Base-by-base conservation (phyloP, 2,113 vertebrate genomes). In the Malurus elegans region DNA sequence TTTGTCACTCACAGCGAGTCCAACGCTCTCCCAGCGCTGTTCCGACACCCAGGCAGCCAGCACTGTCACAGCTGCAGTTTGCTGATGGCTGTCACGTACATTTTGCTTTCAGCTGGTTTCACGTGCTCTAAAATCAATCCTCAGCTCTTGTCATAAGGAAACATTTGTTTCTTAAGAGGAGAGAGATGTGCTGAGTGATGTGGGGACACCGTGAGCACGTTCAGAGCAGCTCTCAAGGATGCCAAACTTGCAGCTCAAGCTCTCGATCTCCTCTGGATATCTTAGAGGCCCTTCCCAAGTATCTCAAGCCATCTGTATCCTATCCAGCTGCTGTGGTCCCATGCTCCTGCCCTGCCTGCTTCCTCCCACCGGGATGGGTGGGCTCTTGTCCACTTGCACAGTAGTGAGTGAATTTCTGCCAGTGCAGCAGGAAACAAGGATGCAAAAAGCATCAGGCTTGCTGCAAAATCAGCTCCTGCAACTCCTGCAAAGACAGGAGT, bases 91-190 rank as follows among this genome's bases (percentile, higher is more conserved):
- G 92, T 94, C 93, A 90, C 67, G 56, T 7, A 74, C 42, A 31
- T 91, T 90, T 34, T 88, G 67, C 57, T 79, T 90, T 93, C 85
- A 61, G 58, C 62, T 76, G 87, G 62, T 79, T 97, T 76, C 10
- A 0, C 42, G 24, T 72, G 74, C 47, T 95, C 73, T 64, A 44
- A 86, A 94, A 93, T 83, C 81, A 66, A 66, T 78, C 60, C 71
- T 56, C 34, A 58, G 42, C 45, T 95, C 84, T 42, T 82, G 87
- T 62, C 74, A 61, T 72, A 85, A 72, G 78, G 42, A 87, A 66
- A 76, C 26, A 34, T 93, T 65, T 92, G 87, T 82, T 86, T 81
- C 76, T 42, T 34, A 70, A 58, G 75, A 88, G 74, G 17, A 79
- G 66, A 92, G 61, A 31, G 71, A 51, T 47, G 67, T 36, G 57